Base-by-base conservation (phyloP, 1,140 invertebrate genomes). In the Sesamia nonagrioides region DNA sequence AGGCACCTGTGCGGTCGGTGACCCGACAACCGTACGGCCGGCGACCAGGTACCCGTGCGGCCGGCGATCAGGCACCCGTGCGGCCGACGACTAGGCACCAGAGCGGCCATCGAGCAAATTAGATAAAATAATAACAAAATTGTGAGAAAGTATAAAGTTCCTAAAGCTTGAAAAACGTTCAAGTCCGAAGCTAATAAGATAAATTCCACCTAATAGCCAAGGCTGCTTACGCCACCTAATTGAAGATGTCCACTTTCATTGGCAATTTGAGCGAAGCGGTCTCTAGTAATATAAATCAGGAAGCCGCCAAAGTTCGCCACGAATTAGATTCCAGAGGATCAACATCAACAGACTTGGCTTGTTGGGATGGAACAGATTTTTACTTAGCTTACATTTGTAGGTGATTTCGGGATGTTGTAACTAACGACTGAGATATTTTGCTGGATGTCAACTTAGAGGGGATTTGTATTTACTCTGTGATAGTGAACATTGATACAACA, bases 241-340 rank as follows among this genome's bases (percentile, higher is more conserved):
- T 63, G 60, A 40, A 63, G 35, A 63, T 35, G 60, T 18, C 60
- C 60, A 37, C n/a, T 40, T 9, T 63, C 60, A 63, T 63, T 63
- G 17, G 13, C 18, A 8, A 40, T 63, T 18, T 17, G n/a, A 40
- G 35, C n/a, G 33, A 40, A 63, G n/a, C 27, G 56, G 11, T 33
- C 27, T 15, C 33, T 6, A 9, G n/a, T 35, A 9, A 9, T 63
- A 17, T 63, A 3, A 63, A 13, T 50, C 45, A 45, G 42, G 15
- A 50, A 50, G 45, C 15, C 45, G 45, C 45, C 18, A 27, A 27
- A 60, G 27, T 60, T 27, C 11, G 17, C 6, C 15, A 17, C 35
- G 3, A 40, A 63, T 63, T 63, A 35, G n/a, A 63, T 63, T 40
- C 15, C 21, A 18, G 8, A 37, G 35, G 60, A 63, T 40, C 60